These are phyloP conservation scores for Idaea biselata DNA, from an alignment of 2,888 invertebrate species.

Conservation along the genomic window DNA sequence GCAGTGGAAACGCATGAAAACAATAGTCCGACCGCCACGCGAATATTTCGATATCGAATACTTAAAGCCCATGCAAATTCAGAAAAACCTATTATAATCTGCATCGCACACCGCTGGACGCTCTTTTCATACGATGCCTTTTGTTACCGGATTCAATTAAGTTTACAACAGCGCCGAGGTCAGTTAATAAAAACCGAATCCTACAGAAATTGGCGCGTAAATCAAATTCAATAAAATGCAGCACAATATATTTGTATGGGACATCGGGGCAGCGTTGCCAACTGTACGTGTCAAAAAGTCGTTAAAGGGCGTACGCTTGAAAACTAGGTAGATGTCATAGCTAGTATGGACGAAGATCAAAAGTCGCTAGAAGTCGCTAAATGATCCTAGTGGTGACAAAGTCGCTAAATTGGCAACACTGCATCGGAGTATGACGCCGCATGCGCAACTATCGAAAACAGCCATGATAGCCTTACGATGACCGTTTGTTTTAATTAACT, in stretches of 20 bases:
- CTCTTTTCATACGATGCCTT: constrained; percentile 78
- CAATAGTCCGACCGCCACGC: constrained; percentile 62
- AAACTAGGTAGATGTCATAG: too few species aligned
- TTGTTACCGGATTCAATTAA: constrained; percentile 79
- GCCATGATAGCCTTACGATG: not conserved
- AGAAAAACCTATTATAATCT: constrained; percentile 78
- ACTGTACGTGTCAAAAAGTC: too few species aligned
- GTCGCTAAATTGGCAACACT: too few species aligned
- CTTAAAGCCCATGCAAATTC: constrained; percentile 75
- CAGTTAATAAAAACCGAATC: constrained; percentile 79
- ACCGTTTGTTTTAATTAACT: not conserved
- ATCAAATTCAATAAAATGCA: constrained; percentile 78
- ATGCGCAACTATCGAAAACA: not conserved
- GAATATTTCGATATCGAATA: constrained; percentile 70
- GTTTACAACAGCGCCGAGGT: constrained; percentile 79
- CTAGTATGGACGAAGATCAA: too few species aligned
- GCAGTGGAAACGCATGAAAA: constrained; percentile 43
- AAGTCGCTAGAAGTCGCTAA: too few species aligned
- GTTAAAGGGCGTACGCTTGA: too few species aligned
- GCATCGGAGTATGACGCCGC: constrained; percentile 22
- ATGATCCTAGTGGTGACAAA: too few species aligned
- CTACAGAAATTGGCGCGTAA: constrained; percentile 77
- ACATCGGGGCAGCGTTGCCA: too few species aligned
- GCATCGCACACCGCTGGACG: constrained; percentile 76
- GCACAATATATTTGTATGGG: constrained; percentile 61